phyloP scores from a whole-genome alignment of 2,113 vertebrate genomes.

The Pithys albifrons region DNA sequence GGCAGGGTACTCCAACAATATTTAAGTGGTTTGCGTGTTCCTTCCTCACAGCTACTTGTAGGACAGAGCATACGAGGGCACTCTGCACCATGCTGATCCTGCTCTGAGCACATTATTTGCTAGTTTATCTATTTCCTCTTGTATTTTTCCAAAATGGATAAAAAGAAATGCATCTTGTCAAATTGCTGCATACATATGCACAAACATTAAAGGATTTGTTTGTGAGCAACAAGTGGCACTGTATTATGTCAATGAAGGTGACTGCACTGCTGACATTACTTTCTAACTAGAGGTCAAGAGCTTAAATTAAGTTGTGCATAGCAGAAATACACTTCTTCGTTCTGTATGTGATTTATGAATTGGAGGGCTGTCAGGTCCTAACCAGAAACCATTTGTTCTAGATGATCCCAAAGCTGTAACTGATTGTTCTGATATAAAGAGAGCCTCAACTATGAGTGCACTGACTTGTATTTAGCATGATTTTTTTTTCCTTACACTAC shows the following conservation, averaged over 20 bases:
- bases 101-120: neutral
- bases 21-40: neutral
- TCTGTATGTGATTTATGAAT: neutral
- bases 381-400: neutral
- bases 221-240: neutral
- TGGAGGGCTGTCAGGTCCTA: neutral
- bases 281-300: neutral
- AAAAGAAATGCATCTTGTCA: slow-evolving; percentile 32
- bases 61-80: neutral
- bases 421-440: slow-evolving; percentile 1
- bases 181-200: neutral
- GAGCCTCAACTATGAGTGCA: neutral
- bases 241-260: neutral
- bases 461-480: neutral
- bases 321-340: neutral
- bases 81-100: neutral
- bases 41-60: slow-evolving; percentile 42
- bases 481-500: neutral
- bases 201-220: neutral
- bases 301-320: neutral
- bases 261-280: neutral
- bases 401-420: neutral
- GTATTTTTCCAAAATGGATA: slow-evolving; percentile 12
- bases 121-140: slow-evolving; percentile 22
- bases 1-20: neutral